Percentiles rank a stretch among this genome's conserved stretches.
phyloP scores from a whole-genome alignment of 2,888 invertebrate genomes.

The Eudasyphora cyanicolor region DNA sequence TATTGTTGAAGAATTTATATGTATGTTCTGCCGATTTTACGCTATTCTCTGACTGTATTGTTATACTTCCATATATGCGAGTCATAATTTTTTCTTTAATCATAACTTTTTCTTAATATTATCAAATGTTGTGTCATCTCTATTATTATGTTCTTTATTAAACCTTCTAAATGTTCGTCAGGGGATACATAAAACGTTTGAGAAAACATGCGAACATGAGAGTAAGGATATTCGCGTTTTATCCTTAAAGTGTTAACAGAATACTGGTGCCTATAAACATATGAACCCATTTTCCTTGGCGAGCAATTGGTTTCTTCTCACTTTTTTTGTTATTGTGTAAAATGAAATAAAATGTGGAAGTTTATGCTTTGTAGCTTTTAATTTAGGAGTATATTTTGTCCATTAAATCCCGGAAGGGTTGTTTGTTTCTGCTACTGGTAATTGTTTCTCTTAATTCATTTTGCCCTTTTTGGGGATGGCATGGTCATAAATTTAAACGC shows the following conservation, averaged over 20 bases:
- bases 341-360: constrained; percentile 22
- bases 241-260: not conserved
- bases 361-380: constrained; percentile 39
- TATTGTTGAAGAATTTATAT: too few species aligned
- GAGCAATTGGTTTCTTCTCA: constrained; percentile 44
- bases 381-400: constrained; percentile 51
- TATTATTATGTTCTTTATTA: constrained; percentile 61
- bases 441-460: not conserved
- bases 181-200: constrained; percentile 76
- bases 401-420: constrained; percentile 54
- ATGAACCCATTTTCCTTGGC: constrained; percentile 21
- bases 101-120: not conserved
- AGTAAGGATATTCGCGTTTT: not conserved
- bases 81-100: too few species aligned
- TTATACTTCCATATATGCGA: too few species aligned
- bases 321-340: not conserved
- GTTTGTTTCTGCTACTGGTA: constrained; percentile 10
- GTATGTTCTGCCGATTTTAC: too few species aligned
- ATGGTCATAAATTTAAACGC: constrained; percentile 24
- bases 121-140: constrained; percentile 55
- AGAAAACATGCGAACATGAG: not conserved
- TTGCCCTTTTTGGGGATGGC: constrained; percentile 30
- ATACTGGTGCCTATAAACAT: not conserved
- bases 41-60: too few species aligned
- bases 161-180: constrained; percentile 72